Percentiles rank a stretch among this genome's conserved stretches.
phyloP scores from a whole-genome alignment of 2,888 invertebrate genomes.

The Keiferia lycopersicella region DNA sequence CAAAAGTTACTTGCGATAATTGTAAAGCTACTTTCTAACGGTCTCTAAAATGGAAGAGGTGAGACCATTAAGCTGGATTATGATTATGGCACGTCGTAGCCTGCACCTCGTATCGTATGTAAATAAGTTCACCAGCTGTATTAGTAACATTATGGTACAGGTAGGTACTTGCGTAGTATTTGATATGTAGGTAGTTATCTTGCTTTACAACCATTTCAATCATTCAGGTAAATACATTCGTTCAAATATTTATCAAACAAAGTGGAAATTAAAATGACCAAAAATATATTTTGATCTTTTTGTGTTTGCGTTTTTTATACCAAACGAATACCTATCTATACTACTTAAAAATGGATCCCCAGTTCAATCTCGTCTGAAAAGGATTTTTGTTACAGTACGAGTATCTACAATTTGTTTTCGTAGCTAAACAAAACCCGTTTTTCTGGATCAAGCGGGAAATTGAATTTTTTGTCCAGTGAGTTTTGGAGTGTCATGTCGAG shows the following conservation, averaged over 20 bases:
- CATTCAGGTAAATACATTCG: too few species aligned
- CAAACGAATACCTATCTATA: too few species aligned
- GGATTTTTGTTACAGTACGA: neutral
- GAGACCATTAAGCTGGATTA: too few species aligned
- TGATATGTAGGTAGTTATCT: neutral
- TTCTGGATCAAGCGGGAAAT: slow-evolving; percentile 3
- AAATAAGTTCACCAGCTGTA: neutral
- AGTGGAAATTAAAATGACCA: too few species aligned
- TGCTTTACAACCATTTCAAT: too few species aligned
- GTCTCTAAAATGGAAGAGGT: too few species aligned
- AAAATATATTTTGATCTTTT: too few species aligned
- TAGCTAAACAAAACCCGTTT: neutral
- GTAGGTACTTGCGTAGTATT: neutral
- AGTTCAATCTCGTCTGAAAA: neutral
- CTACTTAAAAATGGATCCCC: neutral
- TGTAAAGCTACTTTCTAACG: neutral
- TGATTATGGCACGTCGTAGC: neutral
- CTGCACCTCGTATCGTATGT: neutral
- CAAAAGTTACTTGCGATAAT: too few species aligned
- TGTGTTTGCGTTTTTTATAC: too few species aligned
- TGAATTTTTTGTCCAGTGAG: neutral
- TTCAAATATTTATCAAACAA: too few species aligned
- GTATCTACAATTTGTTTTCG: neutral
- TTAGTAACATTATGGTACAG: neutral
- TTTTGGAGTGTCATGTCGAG: neutral